Base-by-base conservation (phyloP, 2,797 vertebrate species). In the Chaenodraco wilsoni region DNA sequence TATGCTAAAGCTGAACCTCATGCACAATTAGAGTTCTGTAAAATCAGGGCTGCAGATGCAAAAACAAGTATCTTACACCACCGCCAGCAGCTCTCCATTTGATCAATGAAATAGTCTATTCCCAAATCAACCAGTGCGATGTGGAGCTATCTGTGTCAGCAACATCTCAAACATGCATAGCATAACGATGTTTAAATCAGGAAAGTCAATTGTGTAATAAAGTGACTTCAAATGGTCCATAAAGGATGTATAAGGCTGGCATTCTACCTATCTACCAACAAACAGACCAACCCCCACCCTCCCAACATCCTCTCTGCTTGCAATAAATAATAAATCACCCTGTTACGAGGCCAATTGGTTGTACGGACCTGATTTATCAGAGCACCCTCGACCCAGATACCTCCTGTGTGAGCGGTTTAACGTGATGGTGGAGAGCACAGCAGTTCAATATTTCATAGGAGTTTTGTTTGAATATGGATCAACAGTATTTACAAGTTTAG, bases 241-340 rank as follows among this genome's bases (percentile, higher is more conserved):
- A 27, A 27, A 27, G 27, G 4, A 27, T 27, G 27, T 27, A 27
- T 27, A 4, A 27, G 27, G 27, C 27, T 27, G 27, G 27, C 27
- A 27, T 27, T 27, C 27, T 27, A 27, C 27, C 27, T 13, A 50
- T 41, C 40, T 14, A 63, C 54, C 17, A 40, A 55, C 57, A 33
- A 72, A n/a, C 43, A 55, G 17, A 48, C 64, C 44, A 17, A 14
- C 58, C 65, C 58, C 68, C 70, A 37, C 37, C 57, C 51, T 67
- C 27, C 51, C 55, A 37, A 84, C 81, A 82, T 58, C 65, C 41
- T 68, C 66, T 33, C 56, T 72, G 72, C 68, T 72, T 41, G 10
- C 76, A 49, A 67, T 89, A 43, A 88, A 90, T 88, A 81, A 89
- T 88, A 72, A 69, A 90, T 79, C 19, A 51, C 19, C 19, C 55